These are phyloP conservation scores for Buphagus erythrorhynchus DNA, from an alignment of 2,797 vertebrate genomes.

Conservation along the genomic window DNA sequence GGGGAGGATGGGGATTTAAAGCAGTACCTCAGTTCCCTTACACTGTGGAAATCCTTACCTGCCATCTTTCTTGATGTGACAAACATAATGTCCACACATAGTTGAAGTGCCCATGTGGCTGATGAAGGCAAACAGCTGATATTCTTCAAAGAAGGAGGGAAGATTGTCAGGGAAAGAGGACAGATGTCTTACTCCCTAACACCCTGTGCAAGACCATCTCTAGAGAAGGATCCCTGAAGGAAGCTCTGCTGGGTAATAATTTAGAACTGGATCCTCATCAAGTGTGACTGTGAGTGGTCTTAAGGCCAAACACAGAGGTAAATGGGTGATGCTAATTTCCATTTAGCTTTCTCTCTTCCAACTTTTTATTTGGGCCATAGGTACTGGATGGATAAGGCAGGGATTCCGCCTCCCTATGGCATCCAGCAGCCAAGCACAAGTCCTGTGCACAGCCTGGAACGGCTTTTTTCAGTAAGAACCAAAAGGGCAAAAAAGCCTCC, in stretches of 20 bases:
- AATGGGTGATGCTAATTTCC: neutral
- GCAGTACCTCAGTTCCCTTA: neutral
- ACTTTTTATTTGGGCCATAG: neutral
- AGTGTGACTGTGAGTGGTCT: neutral
- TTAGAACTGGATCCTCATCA: neutral
- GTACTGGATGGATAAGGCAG: neutral
- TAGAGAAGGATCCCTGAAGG: neutral
- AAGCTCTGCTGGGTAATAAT: neutral
- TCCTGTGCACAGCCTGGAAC: neutral
- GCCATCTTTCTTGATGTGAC: conserved; percentile 98
- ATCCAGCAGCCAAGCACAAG: neutral
- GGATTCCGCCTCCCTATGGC: neutral
- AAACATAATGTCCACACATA: conserved; percentile 98
- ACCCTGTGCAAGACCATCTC: neutral
- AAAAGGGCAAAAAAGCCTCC: neutral
- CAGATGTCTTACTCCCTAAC: neutral
- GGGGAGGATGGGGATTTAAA: neutral
- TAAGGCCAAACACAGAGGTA: neutral
- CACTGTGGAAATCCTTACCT: conserved; percentile 78
- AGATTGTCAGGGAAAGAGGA: neutral
- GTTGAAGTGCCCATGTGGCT: conserved; percentile 99
- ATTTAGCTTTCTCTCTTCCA: neutral
- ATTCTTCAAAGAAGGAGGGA: conserved; percentile 79
- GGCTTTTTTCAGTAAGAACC: neutral
- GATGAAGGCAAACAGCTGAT: conserved; percentile 97